A percentile compares a stretch with the other conserved stretches of the same genome.
These are phyloP conservation scores for Eupithecia inturbata DNA, from an alignment of 2,888 invertebrate species.

Conservation along the genomic window DNA sequence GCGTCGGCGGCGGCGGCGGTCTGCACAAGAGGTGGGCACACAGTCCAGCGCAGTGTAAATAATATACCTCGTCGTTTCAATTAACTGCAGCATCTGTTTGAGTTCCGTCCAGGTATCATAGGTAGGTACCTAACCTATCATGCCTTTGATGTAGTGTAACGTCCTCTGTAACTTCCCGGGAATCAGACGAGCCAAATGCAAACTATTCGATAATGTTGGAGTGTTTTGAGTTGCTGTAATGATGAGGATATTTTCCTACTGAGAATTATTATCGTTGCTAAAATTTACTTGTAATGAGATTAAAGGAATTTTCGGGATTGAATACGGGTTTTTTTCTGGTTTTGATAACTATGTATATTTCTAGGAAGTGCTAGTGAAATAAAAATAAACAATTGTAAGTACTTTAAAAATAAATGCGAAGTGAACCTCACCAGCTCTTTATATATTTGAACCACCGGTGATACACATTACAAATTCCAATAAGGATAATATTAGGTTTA, in stretches of 20 bases:
- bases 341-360: no score
- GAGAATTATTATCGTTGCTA: not conserved
- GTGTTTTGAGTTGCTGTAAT: not conserved
- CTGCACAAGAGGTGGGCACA: constrained; percentile 73
- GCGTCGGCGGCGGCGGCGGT: no score
- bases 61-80: constrained; percentile 75
- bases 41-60: constrained; percentile 73
- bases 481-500: no score
- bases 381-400: no score
- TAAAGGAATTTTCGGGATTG: not conserved
- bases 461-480: no score
- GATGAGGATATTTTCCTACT: not conserved
- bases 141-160: constrained; percentile 69
- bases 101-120: constrained; percentile 68
- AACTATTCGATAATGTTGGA: constrained; percentile 19
- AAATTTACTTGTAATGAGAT: not conserved
- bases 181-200: constrained; percentile 35
- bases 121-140: constrained; percentile 39
- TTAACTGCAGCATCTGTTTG: constrained; percentile 73
- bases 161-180: constrained; percentile 54
- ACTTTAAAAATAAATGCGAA: no score
- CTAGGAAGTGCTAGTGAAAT: no score
- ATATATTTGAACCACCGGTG: no score
- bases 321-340: not conserved
- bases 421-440: no score